phyloP scores from a whole-genome alignment of 2,888 invertebrate genomes.

The Carabus problematicus region DNA sequence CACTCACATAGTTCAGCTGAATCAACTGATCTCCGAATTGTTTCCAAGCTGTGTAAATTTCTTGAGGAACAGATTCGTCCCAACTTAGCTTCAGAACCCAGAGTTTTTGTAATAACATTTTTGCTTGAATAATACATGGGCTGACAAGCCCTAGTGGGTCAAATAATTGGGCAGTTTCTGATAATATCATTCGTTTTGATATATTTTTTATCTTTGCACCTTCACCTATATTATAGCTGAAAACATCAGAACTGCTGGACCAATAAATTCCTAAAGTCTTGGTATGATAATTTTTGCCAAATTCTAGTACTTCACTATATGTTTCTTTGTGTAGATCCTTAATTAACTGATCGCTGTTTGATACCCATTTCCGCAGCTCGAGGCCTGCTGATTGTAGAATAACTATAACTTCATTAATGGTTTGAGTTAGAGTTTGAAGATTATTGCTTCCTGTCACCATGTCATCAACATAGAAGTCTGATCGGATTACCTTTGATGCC shows the following conservation, averaged over 20 bases:
- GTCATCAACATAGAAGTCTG: neutral
- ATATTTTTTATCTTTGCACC: neutral
- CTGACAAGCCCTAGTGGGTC: slow-evolving; percentile 22
- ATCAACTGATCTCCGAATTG: slow-evolving; percentile 1
- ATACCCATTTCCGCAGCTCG: neutral
- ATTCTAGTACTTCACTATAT: slow-evolving; percentile 3
- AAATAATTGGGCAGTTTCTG: slow-evolving; percentile 27
- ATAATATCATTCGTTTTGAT: slow-evolving; percentile 27
- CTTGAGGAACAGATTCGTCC: slow-evolving; percentile 35
- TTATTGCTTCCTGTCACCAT: neutral
- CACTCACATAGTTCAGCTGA: slow-evolving; percentile 17
- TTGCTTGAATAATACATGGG: slow-evolving; percentile 13
- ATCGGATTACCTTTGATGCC: neutral
- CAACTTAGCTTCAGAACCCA: slow-evolving; percentile 29
- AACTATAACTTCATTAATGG: neutral
- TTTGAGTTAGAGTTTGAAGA: no score
- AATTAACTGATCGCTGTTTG: neutral
- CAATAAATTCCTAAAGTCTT: slow-evolving; percentile 49
- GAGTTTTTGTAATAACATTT: slow-evolving; percentile 29
- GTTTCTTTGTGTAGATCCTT: neutral
- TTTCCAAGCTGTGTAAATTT: slow-evolving; percentile 23
- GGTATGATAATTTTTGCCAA: no score
- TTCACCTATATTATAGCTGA: slow-evolving; percentile 1
- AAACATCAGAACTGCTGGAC: slow-evolving; percentile 45
- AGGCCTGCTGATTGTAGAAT: neutral